These are phyloP conservation scores for Sphaeramia orbicularis DNA, from an alignment of 2,797 vertebrate species.

Conservation along the genomic window DNA sequence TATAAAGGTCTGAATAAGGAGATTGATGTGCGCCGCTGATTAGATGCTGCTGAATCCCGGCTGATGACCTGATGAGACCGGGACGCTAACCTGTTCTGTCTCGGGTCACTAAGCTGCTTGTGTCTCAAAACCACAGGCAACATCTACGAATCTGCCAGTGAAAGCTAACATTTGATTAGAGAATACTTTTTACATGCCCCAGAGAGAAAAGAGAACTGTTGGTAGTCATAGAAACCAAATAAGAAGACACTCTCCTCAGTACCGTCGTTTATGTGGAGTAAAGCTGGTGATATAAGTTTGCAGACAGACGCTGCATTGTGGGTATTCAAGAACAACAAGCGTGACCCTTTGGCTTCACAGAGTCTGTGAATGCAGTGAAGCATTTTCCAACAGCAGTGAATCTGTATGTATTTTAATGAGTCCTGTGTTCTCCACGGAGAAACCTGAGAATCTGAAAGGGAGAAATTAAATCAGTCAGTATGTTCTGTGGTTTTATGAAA, in stretches of 20 bases:
- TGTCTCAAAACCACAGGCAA: not conserved
- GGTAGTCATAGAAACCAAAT: slow-evolving; percentile 28
- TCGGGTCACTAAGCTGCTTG: not conserved
- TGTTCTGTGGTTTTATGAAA: too few species aligned
- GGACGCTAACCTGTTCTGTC: slow-evolving; percentile 19
- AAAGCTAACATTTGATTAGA: not conserved
- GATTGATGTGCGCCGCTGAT: slow-evolving; percentile 32
- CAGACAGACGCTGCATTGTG: too few species aligned
- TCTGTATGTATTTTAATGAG: too few species aligned
- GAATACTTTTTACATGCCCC: not conserved
- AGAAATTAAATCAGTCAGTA: too few species aligned
- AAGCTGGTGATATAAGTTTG: too few species aligned
- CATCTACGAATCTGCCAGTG: not conserved
- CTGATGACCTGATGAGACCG: not conserved
- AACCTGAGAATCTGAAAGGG: too few species aligned
- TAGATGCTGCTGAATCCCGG: slow-evolving; percentile 11
- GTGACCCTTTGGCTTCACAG: too few species aligned
- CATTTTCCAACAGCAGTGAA: too few species aligned
- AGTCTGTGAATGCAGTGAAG: too few species aligned
- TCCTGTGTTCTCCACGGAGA: too few species aligned
- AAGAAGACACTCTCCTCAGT: not conserved
- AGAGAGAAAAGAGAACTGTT: not conserved
- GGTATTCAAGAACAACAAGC: too few species aligned
- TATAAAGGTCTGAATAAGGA: slow-evolving; percentile 43
- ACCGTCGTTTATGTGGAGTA: too few species aligned